Evolutionary conservation across 2,113 vertebrate species (phyloP), one percentile per base, ranked within the genome.

Genomic region (Nothobranchius furzeri): DNA sequence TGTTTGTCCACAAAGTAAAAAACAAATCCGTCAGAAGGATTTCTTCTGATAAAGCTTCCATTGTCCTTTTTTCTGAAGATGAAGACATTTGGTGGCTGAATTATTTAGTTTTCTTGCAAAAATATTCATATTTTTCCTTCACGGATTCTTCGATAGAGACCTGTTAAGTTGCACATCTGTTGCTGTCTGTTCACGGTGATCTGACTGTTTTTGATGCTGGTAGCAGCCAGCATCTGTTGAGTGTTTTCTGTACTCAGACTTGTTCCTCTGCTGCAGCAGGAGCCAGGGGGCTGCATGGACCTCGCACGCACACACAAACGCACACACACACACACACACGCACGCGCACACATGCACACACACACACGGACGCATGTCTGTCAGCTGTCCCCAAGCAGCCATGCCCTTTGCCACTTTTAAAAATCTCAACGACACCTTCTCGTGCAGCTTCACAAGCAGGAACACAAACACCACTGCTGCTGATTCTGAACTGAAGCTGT

Each of bases 221-320:
- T 57, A 52, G 61, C 61, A 25, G 64, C 17, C 74, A 60, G 78
- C 58, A 63, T 58, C 68, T 79, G 59, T 57, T 72, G 4, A 37
- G 65, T 57, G 53, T 66, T 47, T 61, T 57, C 69, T 66, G 53
- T 68, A 57, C 47, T 49, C 62, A 61, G 66, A 60, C 61, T 66
- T 50, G 40, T 72, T 36, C 64, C 50, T 17, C 42, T 54, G 77
- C 79, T 78, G 84, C 59, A 10, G 15, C 71, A 80, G 92, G 92
- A 92, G 76, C 66, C 68, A 67, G 87, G 69, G 93, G 90, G 15
- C 57, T 89, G 65, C 76, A 81, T 68, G 92, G 92, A 90, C 90
- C 73, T 63, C 56, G 13, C 24, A 55, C 47, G 45, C 60, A 17
- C 24, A 20, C 20, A 20, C 20, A 20, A 20, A 20, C 20, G 1